Conservation (phyloP, 2,888 invertebrate genomes). For the Lithophane semibrunnea region DNA sequence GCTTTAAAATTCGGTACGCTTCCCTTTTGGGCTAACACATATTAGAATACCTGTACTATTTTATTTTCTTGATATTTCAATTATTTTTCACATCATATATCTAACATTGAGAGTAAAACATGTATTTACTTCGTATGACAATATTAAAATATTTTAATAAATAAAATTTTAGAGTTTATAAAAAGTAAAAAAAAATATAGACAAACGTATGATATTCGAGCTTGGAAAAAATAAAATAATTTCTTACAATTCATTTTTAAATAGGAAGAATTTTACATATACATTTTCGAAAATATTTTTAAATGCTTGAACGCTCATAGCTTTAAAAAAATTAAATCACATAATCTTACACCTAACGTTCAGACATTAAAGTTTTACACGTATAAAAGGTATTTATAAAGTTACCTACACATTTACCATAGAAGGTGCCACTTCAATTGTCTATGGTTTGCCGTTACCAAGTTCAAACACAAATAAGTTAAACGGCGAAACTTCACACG, state of each 20-base stretch:
- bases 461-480: not conserved
- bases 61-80: conserved; percentile 9
- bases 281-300: conserved; percentile 14
- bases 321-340: not conserved
- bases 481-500: not conserved
- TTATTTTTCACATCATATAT: conserved; percentile 30
- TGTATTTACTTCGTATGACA: conserved; percentile 6
- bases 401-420: conserved; percentile 15
- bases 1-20: not conserved
- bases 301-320: conserved; percentile 40
- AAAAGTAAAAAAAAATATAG: not conserved
- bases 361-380: conserved; percentile 24
- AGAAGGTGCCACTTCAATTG: conserved; percentile 19
- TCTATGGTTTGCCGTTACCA: not conserved
- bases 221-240: conserved; percentile 17
- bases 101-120: conserved; percentile 30
- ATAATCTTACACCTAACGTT: conserved; percentile 13
- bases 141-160: not conserved
- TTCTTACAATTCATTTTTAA: not conserved
- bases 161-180: conserved; percentile 11
- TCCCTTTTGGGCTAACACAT: not conserved
- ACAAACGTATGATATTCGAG: conserved; percentile 5
- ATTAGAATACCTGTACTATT: not conserved
- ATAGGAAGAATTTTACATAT: not conserved
- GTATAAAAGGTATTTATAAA: conserved; percentile 26